phyloP scores from a whole-genome alignment of 2,888 invertebrate species.

The Agrochola circellaris region DNA sequence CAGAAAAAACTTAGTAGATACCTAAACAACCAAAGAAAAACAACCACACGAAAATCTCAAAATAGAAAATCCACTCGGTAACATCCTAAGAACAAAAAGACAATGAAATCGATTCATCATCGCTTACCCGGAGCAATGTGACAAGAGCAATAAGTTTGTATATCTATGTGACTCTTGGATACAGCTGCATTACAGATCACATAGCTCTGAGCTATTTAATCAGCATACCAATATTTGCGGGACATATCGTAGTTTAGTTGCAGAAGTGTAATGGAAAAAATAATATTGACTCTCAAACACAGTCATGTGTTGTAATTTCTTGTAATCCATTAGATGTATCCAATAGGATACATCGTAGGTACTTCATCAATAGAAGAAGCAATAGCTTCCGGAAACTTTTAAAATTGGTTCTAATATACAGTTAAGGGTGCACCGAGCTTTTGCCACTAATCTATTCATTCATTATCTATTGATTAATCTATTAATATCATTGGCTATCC shows the following conservation, averaged over 20 bases:
- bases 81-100: slow-evolving; percentile 16
- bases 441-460: too few relatives aligned
- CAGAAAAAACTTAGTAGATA: background rate
- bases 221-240: slow-evolving; percentile 17
- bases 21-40: background rate
- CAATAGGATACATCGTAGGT: too few relatives aligned
- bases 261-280: background rate
- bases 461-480: too few relatives aligned
- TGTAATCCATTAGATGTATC: background rate
- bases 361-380: background rate
- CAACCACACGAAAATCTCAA: slow-evolving; percentile 5
- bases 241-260: background rate
- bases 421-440: too few relatives aligned
- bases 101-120: slow-evolving; percentile 49
- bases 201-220: slow-evolving; percentile 42
- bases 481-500: too few relatives aligned
- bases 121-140: slow-evolving; percentile 15
- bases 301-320: background rate
- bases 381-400: background rate
- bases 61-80: slow-evolving; percentile 23
- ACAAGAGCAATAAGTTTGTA: slow-evolving; percentile 28
- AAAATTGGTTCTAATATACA: too few relatives aligned
- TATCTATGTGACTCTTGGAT: slow-evolving; percentile 44
- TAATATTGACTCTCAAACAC: too few relatives aligned
- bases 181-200: slow-evolving; percentile 37